Percentiles rank a stretch among this genome's conserved stretches.
Conservation (phyloP, 2,888 invertebrate species). For the Xanthorhoe designata region DNA sequence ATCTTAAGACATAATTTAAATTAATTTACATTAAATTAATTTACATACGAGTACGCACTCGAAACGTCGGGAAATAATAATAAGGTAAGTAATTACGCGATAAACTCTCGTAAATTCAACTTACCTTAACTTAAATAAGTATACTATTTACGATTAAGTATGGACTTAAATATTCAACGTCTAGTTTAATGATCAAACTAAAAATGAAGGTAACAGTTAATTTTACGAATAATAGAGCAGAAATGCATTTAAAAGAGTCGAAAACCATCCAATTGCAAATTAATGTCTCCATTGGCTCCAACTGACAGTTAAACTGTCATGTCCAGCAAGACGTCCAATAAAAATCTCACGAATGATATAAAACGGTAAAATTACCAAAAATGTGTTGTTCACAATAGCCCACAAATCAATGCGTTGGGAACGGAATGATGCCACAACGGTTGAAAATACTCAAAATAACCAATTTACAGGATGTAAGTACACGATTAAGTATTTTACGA, state of each 20-base stretch:
- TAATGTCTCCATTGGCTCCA: slow-evolving; percentile 21
- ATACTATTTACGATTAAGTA: no score
- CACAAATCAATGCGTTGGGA: slow-evolving; percentile 41
- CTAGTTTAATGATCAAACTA: no score
- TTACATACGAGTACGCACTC: no score
- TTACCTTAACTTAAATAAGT: no score
- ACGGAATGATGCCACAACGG: slow-evolving; percentile 29
- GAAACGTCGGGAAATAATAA: no score
- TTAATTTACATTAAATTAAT: no score
- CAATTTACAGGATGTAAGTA: slow-evolving; percentile 43
- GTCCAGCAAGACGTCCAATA: slow-evolving; percentile 10
- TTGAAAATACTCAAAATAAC: slow-evolving; percentile 30
- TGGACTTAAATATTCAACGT: no score
- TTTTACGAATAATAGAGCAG: not conserved
- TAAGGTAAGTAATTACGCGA: no score
- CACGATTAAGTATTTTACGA: slow-evolving; percentile 46
- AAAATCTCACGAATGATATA: slow-evolving; percentile 20
- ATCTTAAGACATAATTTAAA: no score
- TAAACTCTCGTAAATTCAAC: no score
- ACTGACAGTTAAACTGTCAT: slow-evolving; percentile 13
- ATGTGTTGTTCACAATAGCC: slow-evolving; percentile 20
- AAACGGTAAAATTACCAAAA: slow-evolving; percentile 18
- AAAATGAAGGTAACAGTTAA: no score
- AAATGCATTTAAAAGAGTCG: not conserved
- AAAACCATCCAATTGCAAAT: slow-evolving; percentile 6